Conservation (phyloP, 1,140 invertebrate species). For the Papilio machaon region DNA sequence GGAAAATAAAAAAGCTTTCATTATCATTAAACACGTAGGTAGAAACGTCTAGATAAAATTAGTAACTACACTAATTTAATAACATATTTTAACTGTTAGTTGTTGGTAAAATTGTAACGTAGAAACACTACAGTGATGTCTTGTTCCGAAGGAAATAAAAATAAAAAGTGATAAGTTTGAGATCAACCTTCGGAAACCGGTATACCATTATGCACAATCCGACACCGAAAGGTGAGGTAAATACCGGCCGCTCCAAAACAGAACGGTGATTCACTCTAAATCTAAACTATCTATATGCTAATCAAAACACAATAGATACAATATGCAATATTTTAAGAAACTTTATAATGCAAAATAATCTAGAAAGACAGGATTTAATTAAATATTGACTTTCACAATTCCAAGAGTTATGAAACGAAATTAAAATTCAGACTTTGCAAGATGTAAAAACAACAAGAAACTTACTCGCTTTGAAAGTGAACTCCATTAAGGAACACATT, state of each 20-base stretch:
- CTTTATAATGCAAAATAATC: conserved; percentile 5
- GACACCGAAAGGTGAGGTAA: conserved; percentile 49
- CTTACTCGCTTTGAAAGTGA: conserved; percentile 81
- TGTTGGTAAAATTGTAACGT: conserved; percentile 9
- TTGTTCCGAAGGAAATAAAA: conserved; percentile 40
- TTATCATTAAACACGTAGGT: neutral
- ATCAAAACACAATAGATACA: conserved; percentile 20
- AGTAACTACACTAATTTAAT: neutral
- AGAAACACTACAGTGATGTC: neutral
- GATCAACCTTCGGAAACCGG: conserved; percentile 54
- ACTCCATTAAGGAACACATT: conserved; percentile 78
- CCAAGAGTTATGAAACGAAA: conserved; percentile 1
- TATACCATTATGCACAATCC: conserved; percentile 51
- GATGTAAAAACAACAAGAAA: conserved; percentile 46
- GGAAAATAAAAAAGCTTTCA: conserved; percentile 7
- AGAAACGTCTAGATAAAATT: neutral
- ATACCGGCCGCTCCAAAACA: conserved; percentile 55
- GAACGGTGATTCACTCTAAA: conserved; percentile 51
- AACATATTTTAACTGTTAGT: neutral
- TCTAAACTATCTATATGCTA: conserved; percentile 21
- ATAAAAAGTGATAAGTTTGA: conserved; percentile 45
- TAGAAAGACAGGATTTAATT: conserved; percentile 16
- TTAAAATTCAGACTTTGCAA: conserved; percentile 18
- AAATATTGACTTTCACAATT: neutral
- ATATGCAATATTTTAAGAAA: conserved; percentile 8